Conservation (phyloP, 2,888 invertebrate species). For the Orchestes rusci region DNA sequence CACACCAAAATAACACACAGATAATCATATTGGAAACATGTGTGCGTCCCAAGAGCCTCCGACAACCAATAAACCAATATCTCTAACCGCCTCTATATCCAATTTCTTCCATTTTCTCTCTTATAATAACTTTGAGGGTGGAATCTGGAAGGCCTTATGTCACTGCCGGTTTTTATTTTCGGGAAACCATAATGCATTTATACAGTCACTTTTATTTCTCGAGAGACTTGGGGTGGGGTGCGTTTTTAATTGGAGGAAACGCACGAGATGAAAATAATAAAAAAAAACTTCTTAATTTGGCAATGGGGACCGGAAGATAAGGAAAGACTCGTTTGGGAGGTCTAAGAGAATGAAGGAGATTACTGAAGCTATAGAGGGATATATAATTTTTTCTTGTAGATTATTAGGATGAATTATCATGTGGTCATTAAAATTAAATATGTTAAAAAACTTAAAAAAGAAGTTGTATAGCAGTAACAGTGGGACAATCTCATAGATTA, state of each 20-base stretch:
- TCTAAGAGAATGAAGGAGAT: too few species aligned
- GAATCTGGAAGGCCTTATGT: constrained; percentile 18
- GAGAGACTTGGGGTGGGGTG: constrained; percentile 29
- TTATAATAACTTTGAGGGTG: constrained; percentile 17
- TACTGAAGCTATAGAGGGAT: too few species aligned
- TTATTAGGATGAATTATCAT: too few species aligned
- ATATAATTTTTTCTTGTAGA: too few species aligned
- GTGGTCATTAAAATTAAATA: too few species aligned
- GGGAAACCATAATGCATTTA: constrained; percentile 36
- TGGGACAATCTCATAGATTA: too few species aligned
- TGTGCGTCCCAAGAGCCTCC: constrained; percentile 17
- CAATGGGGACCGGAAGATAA: too few species aligned
- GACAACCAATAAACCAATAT: constrained; percentile 21
- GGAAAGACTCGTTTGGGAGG: too few species aligned
- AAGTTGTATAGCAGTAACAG: too few species aligned
- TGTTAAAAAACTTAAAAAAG: too few species aligned
- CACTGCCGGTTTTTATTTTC: constrained; percentile 27
- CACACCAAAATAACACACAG: constrained; percentile 13
- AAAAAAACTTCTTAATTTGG: constrained; percentile 39
- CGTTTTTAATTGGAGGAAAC: constrained; percentile 43
- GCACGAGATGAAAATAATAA: constrained; percentile 44
- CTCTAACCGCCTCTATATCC: constrained; percentile 21
- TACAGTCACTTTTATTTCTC: constrained; percentile 28
- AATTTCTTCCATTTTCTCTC: constrained; percentile 24
- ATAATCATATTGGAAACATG: constrained; percentile 16